Conservation (phyloP, 2,797 vertebrate species). For the Craterocephalus amniculus region DNA sequence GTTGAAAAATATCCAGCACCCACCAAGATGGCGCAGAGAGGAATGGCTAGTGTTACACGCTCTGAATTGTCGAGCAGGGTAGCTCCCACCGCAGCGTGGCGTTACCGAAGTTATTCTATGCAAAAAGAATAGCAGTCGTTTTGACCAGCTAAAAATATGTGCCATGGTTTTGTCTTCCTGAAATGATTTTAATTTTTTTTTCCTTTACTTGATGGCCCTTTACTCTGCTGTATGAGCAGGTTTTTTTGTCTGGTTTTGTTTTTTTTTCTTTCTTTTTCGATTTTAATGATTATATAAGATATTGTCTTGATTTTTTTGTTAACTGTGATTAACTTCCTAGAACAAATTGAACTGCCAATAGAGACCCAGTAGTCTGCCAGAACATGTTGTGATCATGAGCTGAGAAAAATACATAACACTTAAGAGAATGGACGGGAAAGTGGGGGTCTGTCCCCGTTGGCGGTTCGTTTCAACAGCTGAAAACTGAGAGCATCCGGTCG, state of each 20-base stretch:
- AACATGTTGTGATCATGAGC: slow-evolving; percentile 63
- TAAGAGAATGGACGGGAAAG: slow-evolving; percentile 31
- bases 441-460: slow-evolving; percentile 3
- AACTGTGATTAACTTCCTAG: slow-evolving; percentile 78
- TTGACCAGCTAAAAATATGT: slow-evolving; percentile 86
- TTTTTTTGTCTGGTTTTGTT: slow-evolving; percentile 63
- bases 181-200: slow-evolving; percentile 60
- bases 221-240: slow-evolving; percentile 80
- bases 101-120: slow-evolving; percentile 86
- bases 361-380: slow-evolving; percentile 77
- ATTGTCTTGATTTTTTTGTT: slow-evolving; percentile 70
- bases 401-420: slow-evolving; percentile 57
- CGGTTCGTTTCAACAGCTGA: slow-evolving; percentile 75
- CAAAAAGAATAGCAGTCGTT: slow-evolving; percentile 87
- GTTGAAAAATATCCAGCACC: slow-evolving; percentile 84
- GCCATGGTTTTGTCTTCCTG: slow-evolving; percentile 89
- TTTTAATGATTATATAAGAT: slow-evolving; percentile 71
- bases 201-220: slow-evolving; percentile 70
- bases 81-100: slow-evolving; percentile 59
- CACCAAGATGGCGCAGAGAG: slow-evolving; percentile 73
- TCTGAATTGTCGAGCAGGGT: slow-evolving; percentile 68
- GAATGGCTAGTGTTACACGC: slow-evolving; percentile 61
- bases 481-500: slow-evolving; percentile 54
- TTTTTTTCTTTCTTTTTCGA: slow-evolving; percentile 47
- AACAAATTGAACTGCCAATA: slow-evolving; percentile 84